phyloP scores from a whole-genome alignment of 2,113 vertebrate species.

The Mastomys coucha region DNA sequence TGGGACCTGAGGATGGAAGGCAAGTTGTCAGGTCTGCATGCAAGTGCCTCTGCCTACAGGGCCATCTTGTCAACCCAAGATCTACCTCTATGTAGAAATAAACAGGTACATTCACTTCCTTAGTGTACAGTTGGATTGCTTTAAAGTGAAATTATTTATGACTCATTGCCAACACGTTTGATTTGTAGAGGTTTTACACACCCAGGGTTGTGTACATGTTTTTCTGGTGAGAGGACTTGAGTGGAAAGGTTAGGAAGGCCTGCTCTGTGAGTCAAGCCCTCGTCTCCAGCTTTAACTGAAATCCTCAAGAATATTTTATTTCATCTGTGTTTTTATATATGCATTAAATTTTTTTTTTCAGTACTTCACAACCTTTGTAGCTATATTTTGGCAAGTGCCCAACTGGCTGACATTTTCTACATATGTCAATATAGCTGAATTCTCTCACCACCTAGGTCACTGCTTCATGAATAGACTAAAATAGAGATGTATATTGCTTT shows the following conservation, averaged over 20 bases:
- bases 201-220: neutral
- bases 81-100: neutral
- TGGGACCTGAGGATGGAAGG: neutral
- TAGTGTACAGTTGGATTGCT: neutral
- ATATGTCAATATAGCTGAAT: constrained; percentile 65
- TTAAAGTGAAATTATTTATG: neutral
- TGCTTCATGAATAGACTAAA: constrained; percentile 18
- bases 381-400: constrained; percentile 39
- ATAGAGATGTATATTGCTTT: neutral
- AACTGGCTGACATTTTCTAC: constrained; percentile 68
- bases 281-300: constrained; percentile 59
- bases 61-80: too few relatives aligned
- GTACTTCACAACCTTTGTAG: constrained; percentile 42
- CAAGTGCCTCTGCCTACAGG: neutral
- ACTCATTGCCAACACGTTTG: neutral
- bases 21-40: neutral
- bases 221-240: neutral
- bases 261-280: neutral
- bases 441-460: constrained; percentile 63
- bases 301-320: constrained; percentile 50
- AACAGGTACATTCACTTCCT: neutral
- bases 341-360: neutral
- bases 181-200: neutral
- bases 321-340: neutral
- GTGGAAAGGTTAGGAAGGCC: neutral